phyloP scores from a whole-genome alignment of 2,113 vertebrate genomes.

The Trachemys scripta region DNA sequence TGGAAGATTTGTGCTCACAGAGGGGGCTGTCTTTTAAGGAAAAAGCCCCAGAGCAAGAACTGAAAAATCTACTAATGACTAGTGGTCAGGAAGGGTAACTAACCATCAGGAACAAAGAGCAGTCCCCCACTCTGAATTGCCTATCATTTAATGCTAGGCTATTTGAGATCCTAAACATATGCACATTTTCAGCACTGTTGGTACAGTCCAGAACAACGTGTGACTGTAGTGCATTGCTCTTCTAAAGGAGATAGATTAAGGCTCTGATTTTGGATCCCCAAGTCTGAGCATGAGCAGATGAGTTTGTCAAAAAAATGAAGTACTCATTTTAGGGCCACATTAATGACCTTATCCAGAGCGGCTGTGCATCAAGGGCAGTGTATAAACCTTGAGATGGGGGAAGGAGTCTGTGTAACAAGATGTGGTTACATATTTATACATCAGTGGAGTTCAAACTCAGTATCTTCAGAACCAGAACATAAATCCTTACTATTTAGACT shows the following conservation, averaged over 20 bases:
- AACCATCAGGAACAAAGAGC: neutral
- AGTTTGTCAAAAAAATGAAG: neutral
- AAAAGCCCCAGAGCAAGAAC: no score
- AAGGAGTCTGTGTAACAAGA: neutral
- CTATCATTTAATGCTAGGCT: neutral
- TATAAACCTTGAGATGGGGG: no score
- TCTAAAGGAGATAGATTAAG: neutral
- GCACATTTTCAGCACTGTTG: neutral
- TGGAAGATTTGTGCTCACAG: no score
- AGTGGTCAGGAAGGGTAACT: no score
- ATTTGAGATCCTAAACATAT: neutral
- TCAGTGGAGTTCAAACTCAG: neutral
- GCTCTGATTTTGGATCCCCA: neutral
- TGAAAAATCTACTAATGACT: no score
- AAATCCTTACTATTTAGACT: neutral
- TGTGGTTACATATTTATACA: neutral
- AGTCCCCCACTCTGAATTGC: neutral
- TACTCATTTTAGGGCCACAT: neutral
- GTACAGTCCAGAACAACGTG: neutral
- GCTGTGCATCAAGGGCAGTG: neutral
- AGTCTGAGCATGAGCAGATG: neutral
- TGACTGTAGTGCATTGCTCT: neutral
- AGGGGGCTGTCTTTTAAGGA: no score
- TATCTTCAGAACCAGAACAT: neutral
- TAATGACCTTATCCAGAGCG: neutral